These are phyloP conservation scores for Platanista minor DNA, from an alignment of 2,113 vertebrate genomes.

Conservation along the genomic window DNA sequence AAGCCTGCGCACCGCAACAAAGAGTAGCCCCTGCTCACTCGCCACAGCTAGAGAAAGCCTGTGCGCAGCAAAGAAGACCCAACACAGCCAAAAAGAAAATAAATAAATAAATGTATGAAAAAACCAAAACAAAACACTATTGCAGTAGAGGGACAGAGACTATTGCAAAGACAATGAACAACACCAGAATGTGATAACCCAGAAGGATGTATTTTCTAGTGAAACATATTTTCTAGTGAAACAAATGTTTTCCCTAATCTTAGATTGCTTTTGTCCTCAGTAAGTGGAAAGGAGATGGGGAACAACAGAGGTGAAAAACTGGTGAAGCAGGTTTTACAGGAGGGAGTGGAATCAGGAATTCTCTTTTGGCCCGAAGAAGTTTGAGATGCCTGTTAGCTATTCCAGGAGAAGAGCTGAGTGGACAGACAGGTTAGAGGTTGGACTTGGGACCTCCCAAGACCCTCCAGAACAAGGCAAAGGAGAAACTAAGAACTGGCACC, in stretches of 20 bases:
- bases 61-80: too few relatives aligned
- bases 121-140: not conserved
- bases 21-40: too few relatives aligned
- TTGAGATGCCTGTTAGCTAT: not conserved
- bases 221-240: not conserved
- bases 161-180: not conserved
- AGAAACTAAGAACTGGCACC: not conserved
- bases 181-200: not conserved
- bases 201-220: not conserved
- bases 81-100: too few relatives aligned
- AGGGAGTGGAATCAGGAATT: not conserved
- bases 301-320: not conserved
- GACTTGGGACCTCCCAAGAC: not conserved
- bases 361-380: not conserved
- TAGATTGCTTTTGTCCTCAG: not conserved
- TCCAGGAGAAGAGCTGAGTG: not conserved
- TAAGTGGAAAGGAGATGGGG: not conserved
- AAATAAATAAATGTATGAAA: too few relatives aligned
- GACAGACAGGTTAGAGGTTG: not conserved
- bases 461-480: not conserved
- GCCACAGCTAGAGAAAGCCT: too few relatives aligned
- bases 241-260: not conserved
- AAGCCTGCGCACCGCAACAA: too few relatives aligned
- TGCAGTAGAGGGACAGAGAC: not conserved
- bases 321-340: not conserved